phyloP scores from a whole-genome alignment of 2,888 invertebrate genomes.

The Ariolimax columbianus region DNA sequence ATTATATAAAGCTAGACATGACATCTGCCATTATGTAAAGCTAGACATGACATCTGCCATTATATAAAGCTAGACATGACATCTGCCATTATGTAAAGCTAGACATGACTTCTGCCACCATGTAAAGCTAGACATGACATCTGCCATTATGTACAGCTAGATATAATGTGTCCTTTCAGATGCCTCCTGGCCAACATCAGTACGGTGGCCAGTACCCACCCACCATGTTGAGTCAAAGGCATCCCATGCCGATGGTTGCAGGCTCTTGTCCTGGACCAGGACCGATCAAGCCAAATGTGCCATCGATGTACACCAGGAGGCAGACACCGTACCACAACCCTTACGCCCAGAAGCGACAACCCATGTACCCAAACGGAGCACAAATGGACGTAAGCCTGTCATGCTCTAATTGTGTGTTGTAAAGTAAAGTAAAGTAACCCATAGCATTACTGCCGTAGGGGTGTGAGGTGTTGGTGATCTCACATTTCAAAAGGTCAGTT shows the following conservation, averaged over 20 bases:
- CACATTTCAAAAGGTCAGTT: too few relatives aligned
- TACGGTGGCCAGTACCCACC: slow-evolving; percentile 71
- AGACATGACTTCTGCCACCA: too few relatives aligned
- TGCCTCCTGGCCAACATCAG: slow-evolving; percentile 71
- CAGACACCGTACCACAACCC: slow-evolving; percentile 92
- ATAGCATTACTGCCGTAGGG: too few relatives aligned
- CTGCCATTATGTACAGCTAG: neutral
- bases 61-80: too few relatives aligned
- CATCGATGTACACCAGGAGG: slow-evolving; percentile 61
- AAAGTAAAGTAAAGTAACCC: too few relatives aligned
- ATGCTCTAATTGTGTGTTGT: too few relatives aligned
- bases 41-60: too few relatives aligned
- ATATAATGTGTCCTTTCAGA: slow-evolving; percentile 59
- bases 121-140: neutral
- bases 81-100: too few relatives aligned
- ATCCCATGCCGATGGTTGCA: slow-evolving; percentile 66
- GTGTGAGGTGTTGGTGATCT: too few relatives aligned
- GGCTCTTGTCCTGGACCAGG: slow-evolving; percentile 69
- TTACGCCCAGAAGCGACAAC: slow-evolving; percentile 87
- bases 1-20: too few relatives aligned
- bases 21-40: too few relatives aligned
- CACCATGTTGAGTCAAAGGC: slow-evolving; percentile 82
- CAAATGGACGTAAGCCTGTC: slow-evolving; percentile 57
- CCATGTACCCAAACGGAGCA: slow-evolving; percentile 68
- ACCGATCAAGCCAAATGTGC: slow-evolving; percentile 57